Evolutionary conservation across 1,140 invertebrate species (phyloP).

Genomic region (Sinella curviseta): DNA sequence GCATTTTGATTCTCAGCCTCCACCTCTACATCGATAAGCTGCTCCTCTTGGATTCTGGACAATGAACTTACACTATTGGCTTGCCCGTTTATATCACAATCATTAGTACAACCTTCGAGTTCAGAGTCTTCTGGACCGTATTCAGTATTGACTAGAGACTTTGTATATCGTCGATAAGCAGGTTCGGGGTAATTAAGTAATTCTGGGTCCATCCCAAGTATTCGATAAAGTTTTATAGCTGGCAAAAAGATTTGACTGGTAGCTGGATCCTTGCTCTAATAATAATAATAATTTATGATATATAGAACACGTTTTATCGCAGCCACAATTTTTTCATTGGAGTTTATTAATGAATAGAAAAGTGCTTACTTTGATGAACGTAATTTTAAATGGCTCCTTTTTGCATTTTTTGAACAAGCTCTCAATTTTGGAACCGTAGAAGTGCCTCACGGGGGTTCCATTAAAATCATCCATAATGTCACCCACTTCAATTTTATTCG

Average conservation of each 20-base stretch:
- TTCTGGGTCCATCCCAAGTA: slow-evolving; percentile 44
- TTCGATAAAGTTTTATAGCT: slow-evolving; percentile 47
- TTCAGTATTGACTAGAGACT: not conserved
- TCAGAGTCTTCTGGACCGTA: not conserved
- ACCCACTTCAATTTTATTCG: slow-evolving; percentile 39
- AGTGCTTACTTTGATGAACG: slow-evolving; percentile 33
- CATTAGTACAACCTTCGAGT: not conserved
- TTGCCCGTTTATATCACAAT: slow-evolving; percentile 1
- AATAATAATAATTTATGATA: no score
- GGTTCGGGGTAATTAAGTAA: slow-evolving; percentile 5
- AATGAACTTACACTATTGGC: not conserved
- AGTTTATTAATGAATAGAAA: no score
- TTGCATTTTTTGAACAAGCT: slow-evolving; percentile 38
- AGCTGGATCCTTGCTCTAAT: slow-evolving; percentile 43
- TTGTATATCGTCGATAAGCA: not conserved
- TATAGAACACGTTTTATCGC: no score
- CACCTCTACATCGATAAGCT: not conserved
- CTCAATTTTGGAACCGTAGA: slow-evolving; percentile 44
- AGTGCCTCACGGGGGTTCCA: slow-evolving; percentile 37
- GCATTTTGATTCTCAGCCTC: not conserved
- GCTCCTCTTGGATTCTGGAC: not conserved
- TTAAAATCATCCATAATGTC: slow-evolving; percentile 48
- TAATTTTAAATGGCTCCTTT: slow-evolving; percentile 37
- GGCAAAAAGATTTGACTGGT: slow-evolving; percentile 44
- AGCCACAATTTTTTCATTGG: no score